A percentile compares a stretch with the other conserved stretches of the same genome.
Conservation (phyloP, 2,797 vertebrate species). For the Phrynocephalus vlangalii region DNA sequence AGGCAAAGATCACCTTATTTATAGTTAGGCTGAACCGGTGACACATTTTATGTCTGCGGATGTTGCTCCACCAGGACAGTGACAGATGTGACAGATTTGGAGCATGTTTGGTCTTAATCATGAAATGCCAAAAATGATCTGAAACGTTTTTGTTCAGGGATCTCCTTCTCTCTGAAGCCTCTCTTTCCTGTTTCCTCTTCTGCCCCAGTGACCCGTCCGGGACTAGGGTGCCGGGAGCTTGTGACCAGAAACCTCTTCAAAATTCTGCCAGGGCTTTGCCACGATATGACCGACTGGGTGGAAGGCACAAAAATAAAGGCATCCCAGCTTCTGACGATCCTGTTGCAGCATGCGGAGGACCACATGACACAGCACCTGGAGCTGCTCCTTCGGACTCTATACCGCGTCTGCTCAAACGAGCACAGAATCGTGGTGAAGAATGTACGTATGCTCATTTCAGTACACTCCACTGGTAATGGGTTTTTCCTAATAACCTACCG, state of each 20-base stretch:
- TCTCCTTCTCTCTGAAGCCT: not conserved
- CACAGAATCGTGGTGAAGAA: constrained; percentile 84
- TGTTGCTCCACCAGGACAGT: too few relatives aligned
- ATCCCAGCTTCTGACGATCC: constrained; percentile 84
- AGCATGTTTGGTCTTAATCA: not conserved
- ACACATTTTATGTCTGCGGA: too few relatives aligned
- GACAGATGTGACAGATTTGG: too few relatives aligned
- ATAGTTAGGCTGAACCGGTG: too few relatives aligned
- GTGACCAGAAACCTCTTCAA: constrained; percentile 90
- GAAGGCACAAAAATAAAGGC: constrained; percentile 87
- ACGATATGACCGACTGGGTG: constrained; percentile 92
- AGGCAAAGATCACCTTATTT: not conserved
- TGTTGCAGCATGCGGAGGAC: constrained; percentile 92
- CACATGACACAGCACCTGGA: constrained; percentile 93
- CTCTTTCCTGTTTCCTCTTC: not conserved
- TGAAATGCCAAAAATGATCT: constrained; percentile 3
- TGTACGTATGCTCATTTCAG: constrained; percentile 78
- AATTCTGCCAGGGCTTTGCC: constrained; percentile 87
- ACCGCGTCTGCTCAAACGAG: constrained; percentile 82
- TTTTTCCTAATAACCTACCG: not conserved
- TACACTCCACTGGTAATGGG: not conserved
- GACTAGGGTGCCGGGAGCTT: constrained; percentile 92
- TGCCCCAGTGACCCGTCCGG: constrained; percentile 84
- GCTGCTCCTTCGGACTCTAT: constrained; percentile 84
- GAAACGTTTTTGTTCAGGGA: not conserved